Evolutionary conservation across 2,797 vertebrate species (phyloP).

Genomic region (Varecia variegata): DNA sequence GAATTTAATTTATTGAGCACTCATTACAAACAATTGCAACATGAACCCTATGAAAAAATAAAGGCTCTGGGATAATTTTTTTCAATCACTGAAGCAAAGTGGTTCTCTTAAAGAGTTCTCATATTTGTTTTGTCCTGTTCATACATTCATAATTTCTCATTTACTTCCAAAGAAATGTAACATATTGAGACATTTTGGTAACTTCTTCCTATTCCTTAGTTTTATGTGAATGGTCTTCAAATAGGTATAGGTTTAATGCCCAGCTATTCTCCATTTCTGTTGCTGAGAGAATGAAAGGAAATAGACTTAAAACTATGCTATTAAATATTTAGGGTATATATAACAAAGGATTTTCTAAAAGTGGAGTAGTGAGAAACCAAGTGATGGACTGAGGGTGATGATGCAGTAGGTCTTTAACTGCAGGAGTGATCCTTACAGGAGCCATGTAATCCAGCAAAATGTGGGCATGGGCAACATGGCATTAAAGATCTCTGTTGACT

Average conservation of each 20-base stretch:
- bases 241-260: not conserved
- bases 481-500: not conserved
- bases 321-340: not conserved
- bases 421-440: not conserved
- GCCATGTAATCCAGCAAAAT: not conserved
- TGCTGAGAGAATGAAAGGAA: not conserved
- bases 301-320: not conserved
- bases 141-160: not conserved
- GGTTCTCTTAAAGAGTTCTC: not conserved
- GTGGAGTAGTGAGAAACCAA: not conserved
- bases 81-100: not conserved
- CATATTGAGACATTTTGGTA: not conserved
- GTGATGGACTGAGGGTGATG: not conserved
- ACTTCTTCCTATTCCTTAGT: not conserved
- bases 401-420: not conserved
- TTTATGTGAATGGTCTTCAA: not conserved
- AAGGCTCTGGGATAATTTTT: not conserved
- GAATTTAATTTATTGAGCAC: not conserved
- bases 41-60: not conserved
- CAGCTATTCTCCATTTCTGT: not conserved
- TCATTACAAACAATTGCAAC: not conserved
- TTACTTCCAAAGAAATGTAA: not conserved
- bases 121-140: not conserved
- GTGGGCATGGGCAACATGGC: not conserved
- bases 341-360: not conserved